Conservation (phyloP, 2,797 vertebrate species). For the Aphelocoma californica region DNA sequence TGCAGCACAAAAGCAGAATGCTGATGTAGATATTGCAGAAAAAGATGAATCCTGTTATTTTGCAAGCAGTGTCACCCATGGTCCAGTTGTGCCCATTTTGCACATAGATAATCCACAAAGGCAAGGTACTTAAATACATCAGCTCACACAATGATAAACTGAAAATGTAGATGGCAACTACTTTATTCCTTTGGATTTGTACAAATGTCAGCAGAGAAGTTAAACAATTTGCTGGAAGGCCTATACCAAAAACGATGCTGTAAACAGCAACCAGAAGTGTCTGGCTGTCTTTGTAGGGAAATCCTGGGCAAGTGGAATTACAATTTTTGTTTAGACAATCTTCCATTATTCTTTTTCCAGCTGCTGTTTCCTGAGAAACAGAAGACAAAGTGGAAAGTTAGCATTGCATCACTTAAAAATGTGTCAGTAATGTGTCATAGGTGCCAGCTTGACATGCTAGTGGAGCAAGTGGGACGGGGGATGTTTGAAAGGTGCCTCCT, state of each 20-base stretch:
- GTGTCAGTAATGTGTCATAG: background rate
- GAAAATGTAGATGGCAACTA: constrained; percentile 85
- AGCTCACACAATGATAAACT: constrained; percentile 87
- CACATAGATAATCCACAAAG: constrained; percentile 85
- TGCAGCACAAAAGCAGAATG: constrained; percentile 88
- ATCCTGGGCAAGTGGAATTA: background rate
- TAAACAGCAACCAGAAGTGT: constrained; percentile 79
- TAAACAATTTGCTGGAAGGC: constrained; percentile 84
- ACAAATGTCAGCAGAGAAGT: constrained; percentile 78
- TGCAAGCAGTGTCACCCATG: constrained; percentile 70
- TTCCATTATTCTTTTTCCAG: background rate
- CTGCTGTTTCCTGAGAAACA: constrained; percentile 49
- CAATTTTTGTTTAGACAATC: background rate
- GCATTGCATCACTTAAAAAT: background rate
- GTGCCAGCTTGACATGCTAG: background rate
- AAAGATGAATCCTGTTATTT: constrained; percentile 83
- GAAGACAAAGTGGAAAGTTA: background rate
- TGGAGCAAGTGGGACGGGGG: background rate
- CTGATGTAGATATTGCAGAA: constrained; percentile 95
- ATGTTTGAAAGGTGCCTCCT: background rate
- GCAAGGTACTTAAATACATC: constrained; percentile 85
- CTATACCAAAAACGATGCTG: constrained; percentile 76
- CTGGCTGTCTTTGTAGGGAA: constrained; percentile 60
- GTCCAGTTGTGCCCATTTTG: constrained; percentile 71
- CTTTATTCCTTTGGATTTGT: constrained; percentile 78